These are phyloP conservation scores for Callosobruchus maculatus DNA, from an alignment of 2,888 invertebrate genomes.

Conservation along the genomic window DNA sequence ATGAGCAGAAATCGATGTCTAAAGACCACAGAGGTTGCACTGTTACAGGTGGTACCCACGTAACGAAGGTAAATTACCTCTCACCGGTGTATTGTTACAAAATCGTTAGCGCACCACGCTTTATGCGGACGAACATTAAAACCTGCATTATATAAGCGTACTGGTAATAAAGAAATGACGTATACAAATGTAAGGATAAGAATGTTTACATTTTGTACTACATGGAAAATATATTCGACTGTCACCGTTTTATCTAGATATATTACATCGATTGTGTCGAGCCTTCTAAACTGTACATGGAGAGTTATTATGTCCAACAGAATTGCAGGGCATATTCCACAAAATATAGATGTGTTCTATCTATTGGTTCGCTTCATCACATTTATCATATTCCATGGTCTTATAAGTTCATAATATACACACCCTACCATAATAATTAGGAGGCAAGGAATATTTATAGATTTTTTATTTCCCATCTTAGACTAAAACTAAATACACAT, in stretches of 20 bases:
- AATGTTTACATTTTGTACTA: neutral
- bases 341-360: no score
- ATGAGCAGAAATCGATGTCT: no score
- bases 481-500: no score
- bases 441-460: no score
- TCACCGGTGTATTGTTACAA: neutral
- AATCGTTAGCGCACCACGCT: neutral
- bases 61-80: neutral
- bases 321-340: neutral
- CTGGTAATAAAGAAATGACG: neutral
- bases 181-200: neutral
- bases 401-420: no score
- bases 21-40: neutral
- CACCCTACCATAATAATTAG: no score
- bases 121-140: neutral
- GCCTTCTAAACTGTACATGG: neutral
- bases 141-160: neutral
- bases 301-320: neutral
- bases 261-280: neutral
- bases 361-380: no score
- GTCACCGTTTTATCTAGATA: neutral
- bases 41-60: neutral
- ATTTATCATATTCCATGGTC: no score
- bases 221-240: neutral
- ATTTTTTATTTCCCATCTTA: no score